Percentiles rank a stretch among this genome's conserved stretches.
These are phyloP conservation scores for Apostichopus californicus DNA, from an alignment of 35 echinoderm and acorn worm genomes.

Conservation along the genomic window DNA sequence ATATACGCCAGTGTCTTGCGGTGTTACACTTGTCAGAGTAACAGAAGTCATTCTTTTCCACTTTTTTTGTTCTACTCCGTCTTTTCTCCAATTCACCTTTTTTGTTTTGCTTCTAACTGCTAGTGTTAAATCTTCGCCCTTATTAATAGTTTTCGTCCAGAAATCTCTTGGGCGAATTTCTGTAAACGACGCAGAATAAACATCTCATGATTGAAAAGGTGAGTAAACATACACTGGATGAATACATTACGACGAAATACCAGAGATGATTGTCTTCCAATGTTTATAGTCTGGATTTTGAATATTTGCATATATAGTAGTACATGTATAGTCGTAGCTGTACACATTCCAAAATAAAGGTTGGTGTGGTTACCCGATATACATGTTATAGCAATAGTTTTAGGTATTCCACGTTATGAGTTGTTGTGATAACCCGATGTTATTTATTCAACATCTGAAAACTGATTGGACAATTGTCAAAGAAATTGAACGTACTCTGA, in stretches of 20 bases:
- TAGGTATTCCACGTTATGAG: slow-evolving; percentile 13
- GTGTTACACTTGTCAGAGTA: neutral
- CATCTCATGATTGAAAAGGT: too few species aligned
- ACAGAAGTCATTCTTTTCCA: neutral
- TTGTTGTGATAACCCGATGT: slow-evolving; percentile 7
- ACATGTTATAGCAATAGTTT: slow-evolving; percentile 15
- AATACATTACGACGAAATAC: too few species aligned
- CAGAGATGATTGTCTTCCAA: too few species aligned
- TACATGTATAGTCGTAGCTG: too few species aligned
- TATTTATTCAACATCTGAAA: too few species aligned
- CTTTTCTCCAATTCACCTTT: neutral
- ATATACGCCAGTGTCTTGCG: neutral
- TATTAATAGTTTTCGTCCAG: slow-evolving; percentile 5
- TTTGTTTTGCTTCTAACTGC: neutral
- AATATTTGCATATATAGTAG: too few species aligned
- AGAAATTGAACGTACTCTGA: too few species aligned
- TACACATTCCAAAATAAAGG: too few species aligned
- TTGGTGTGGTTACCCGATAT: neutral
- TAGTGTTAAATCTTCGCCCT: neutral
- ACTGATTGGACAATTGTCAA: too few species aligned
- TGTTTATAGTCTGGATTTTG: too few species aligned
- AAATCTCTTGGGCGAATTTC: neutral
- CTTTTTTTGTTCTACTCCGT: neutral
- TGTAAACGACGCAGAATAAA: neutral
- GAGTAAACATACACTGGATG: too few species aligned